phyloP scores from a whole-genome alignment of 2,888 invertebrate genomes.

The Calliscelio sp. region DNA sequence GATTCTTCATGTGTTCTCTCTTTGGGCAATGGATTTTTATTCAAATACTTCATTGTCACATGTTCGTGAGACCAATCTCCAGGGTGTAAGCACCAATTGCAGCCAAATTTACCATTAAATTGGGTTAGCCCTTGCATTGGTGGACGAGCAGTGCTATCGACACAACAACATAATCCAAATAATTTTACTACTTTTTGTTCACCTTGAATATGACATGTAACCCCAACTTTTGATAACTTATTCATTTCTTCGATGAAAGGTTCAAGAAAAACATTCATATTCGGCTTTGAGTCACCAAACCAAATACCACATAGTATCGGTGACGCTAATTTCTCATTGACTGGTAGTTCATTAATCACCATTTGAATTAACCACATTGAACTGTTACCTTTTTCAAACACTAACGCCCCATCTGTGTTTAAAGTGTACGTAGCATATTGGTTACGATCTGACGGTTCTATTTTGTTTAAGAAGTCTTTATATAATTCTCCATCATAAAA shows the following conservation, averaged over 20 bases:
- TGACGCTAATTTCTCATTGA: conserved; percentile 22
- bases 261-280: conserved; percentile 55
- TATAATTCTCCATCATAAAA: conserved; percentile 60
- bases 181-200: too few species aligned
- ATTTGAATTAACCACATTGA: conserved; percentile 55
- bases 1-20: too few species aligned
- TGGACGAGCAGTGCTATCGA: neutral
- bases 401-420: conserved; percentile 59
- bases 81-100: conserved; percentile 7
- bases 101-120: conserved; percentile 21
- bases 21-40: too few species aligned
- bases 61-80: neutral
- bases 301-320: conserved; percentile 63
- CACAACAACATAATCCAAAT: conserved; percentile 17
- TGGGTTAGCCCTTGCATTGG: conserved; percentile 11
- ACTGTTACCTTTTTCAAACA: conserved; percentile 55
- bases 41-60: too few species aligned
- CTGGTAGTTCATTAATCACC: conserved; percentile 18
- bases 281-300: conserved; percentile 49
- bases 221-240: too few species aligned
- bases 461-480: conserved; percentile 40
- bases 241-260: conserved; percentile 61
- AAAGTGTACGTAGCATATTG: conserved; percentile 47
- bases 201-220: too few species aligned
- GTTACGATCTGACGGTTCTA: conserved; percentile 24